Evolutionary conservation across 1,140 invertebrate genomes (phyloP), one percentile per base, ranked within the genome.

Genomic region (Heliconius nattereri): DNA sequence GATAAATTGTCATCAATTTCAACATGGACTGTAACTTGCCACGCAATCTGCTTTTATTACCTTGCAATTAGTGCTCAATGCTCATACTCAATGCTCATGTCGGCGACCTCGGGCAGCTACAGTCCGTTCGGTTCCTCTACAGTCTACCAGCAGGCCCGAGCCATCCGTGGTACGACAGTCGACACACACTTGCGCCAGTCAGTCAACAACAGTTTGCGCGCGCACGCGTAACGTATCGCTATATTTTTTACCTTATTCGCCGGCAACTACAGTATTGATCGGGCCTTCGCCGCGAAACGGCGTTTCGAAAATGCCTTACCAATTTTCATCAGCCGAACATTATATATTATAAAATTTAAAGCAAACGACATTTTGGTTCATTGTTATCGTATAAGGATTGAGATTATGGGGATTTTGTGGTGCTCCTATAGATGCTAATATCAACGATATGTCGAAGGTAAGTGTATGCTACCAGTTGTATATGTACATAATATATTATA

Each of bases 171-270:
- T n/a, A 54, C 29, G 79, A 85, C 49, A 52, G 49, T 20, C 49
- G 19, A 20, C 82, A 85, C 86, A 88, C 85, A 87, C 84, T 88
- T 92, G 89, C 87, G 89, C 86, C 83, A 87, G 83, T 91, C 90
- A 90, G 89, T 92, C 87, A 91, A 92, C 91, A 92, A 91, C 85
- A 91, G 86, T 84, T 85, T 91, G 92, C 90, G 92, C 92, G 92
- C 92, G 92, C 91, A 92, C 85, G 89, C 88, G 85, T 89, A 86
- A 81, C 81, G 82, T 80, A 85, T 85, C 85, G 84, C 81, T 85
- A 82, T 89, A 86, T 90, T 92, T 92, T 91, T 92, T 90, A 88
- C 89, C 85, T 89, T 91, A 90, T 90, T 85, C 87, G 85, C 91
- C 87, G 88, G 87, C 85, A 85, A 82, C 85, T 81, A 85, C 90